Conservation (phyloP, 1,140 invertebrate genomes). For the Muscidifurax raptorellus region DNA sequence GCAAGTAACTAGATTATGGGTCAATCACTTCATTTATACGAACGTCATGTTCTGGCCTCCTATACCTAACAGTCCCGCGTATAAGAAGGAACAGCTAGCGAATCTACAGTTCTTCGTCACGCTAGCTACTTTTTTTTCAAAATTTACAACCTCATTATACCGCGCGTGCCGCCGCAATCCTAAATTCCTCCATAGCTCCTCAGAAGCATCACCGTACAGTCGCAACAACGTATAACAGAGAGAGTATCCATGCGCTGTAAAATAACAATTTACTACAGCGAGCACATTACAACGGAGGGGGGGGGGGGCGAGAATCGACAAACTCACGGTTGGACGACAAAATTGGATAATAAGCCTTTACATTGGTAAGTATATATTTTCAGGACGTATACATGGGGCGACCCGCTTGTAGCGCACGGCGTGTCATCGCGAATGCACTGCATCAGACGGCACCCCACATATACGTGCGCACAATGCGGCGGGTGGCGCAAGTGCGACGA, state of each 20-base stretch:
- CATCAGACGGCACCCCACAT: background rate
- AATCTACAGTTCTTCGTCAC: background rate
- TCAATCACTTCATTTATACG: too few relatives aligned
- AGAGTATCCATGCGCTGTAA: background rate
- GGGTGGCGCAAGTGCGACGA: background rate
- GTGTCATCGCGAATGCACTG: background rate
- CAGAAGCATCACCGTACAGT: too few relatives aligned
- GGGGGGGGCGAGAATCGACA: too few relatives aligned
- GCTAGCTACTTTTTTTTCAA: background rate
- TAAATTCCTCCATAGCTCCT: background rate
- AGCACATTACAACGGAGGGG: too few relatives aligned
- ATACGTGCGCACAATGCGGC: background rate
- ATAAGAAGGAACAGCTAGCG: background rate
- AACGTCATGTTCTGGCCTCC: too few relatives aligned
- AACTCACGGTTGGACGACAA: background rate
- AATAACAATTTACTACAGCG: background rate
- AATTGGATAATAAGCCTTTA: background rate
- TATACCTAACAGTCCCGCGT: background rate
- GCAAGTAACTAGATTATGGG: too few relatives aligned
- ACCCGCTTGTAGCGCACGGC: too few relatives aligned
- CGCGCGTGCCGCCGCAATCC: too few relatives aligned
- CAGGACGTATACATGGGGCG: too few relatives aligned
- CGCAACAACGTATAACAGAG: too few relatives aligned
- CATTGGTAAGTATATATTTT: slow-evolving; percentile 29
- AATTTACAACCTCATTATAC: background rate